phyloP scores from a whole-genome alignment of 2,888 invertebrate genomes.

The Tachystola acroxantha region DNA sequence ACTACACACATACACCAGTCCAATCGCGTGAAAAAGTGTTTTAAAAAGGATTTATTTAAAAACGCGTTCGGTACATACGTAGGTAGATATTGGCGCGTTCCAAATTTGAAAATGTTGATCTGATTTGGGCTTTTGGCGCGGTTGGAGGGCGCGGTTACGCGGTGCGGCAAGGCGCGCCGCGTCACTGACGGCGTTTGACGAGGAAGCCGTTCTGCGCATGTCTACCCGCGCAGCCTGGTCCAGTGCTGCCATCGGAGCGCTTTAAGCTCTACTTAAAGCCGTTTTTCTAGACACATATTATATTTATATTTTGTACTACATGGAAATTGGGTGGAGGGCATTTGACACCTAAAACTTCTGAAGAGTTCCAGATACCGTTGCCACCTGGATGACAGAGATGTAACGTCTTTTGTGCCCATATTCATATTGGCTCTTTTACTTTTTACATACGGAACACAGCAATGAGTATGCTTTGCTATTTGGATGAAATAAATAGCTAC shows the following conservation, averaged over 20 bases:
- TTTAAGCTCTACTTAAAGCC: not conserved
- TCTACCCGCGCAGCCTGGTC: slow-evolving; percentile 57
- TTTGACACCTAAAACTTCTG: too few relatives aligned
- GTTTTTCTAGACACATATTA: not conserved
- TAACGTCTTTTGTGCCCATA: too few relatives aligned
- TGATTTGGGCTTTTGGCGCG: slow-evolving; percentile 10
- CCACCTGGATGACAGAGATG: too few relatives aligned
- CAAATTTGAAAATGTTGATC: slow-evolving; percentile 19
- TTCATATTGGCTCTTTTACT: too few relatives aligned
- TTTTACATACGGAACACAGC: too few relatives aligned
- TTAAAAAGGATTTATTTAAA: slow-evolving; percentile 10
- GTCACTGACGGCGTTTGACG: slow-evolving; percentile 56
- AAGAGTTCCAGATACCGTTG: too few relatives aligned
- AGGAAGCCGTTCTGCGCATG: slow-evolving; percentile 56
- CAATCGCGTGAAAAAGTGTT: slow-evolving; percentile 21
- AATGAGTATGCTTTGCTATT: too few relatives aligned
- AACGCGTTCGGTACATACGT: slow-evolving; percentile 2
- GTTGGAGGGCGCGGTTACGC: slow-evolving; percentile 44
- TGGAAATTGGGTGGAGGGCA: too few relatives aligned
- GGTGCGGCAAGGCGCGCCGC: slow-evolving; percentile 56
- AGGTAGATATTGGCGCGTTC: slow-evolving; percentile 17
- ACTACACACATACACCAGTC: slow-evolving; percentile 35
- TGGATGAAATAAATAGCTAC: too few relatives aligned
- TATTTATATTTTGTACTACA: too few relatives aligned
- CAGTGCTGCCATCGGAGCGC: slow-evolving; percentile 12